A percentile compares a stretch with the other conserved stretches of the same genome.
phyloP scores from a whole-genome alignment of 2,888 invertebrate species.

The Tyria jacobaeae region DNA sequence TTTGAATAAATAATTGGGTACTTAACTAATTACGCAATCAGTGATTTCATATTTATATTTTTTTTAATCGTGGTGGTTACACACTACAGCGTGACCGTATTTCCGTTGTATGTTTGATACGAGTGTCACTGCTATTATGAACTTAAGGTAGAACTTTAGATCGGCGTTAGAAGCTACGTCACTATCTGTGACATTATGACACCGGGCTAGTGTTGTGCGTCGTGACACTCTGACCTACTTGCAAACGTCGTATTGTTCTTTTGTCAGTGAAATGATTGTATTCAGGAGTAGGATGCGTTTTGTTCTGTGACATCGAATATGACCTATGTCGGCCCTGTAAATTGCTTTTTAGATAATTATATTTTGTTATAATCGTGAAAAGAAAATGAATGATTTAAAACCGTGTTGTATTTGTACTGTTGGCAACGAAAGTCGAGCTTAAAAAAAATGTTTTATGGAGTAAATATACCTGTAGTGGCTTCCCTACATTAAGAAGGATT shows the following conservation, averaged over 20 bases:
- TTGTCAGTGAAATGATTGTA: slow-evolving; percentile 56
- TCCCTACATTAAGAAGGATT: too few species aligned
- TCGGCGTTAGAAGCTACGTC: slow-evolving; percentile 35
- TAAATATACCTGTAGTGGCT: too few species aligned
- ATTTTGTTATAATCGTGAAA: slow-evolving; percentile 1
- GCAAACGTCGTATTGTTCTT: slow-evolving; percentile 66
- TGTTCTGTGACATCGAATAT: slow-evolving; percentile 38
- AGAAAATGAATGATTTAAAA: background rate
- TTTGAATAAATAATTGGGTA: slow-evolving; percentile 34
- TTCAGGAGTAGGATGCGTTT: slow-evolving; percentile 43
- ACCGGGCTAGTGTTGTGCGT: slow-evolving; percentile 62
- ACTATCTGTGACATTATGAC: slow-evolving; percentile 69
- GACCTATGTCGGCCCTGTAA: slow-evolving; percentile 23
- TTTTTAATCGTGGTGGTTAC: slow-evolving; percentile 4
- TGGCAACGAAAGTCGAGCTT: too few species aligned
- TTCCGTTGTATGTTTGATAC: slow-evolving; percentile 50
- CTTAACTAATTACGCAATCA: slow-evolving; percentile 40
- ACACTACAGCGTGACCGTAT: slow-evolving; percentile 49
- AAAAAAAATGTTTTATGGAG: too few species aligned
- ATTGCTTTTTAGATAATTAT: slow-evolving; percentile 18
- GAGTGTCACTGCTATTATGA: slow-evolving; percentile 59
- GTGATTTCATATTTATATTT: slow-evolving; percentile 27
- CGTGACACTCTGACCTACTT: slow-evolving; percentile 76
- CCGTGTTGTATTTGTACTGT: background rate
- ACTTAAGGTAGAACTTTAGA: slow-evolving; percentile 59